phyloP scores from a whole-genome alignment of 1,140 invertebrate genomes.

The Drosophila orena region DNA sequence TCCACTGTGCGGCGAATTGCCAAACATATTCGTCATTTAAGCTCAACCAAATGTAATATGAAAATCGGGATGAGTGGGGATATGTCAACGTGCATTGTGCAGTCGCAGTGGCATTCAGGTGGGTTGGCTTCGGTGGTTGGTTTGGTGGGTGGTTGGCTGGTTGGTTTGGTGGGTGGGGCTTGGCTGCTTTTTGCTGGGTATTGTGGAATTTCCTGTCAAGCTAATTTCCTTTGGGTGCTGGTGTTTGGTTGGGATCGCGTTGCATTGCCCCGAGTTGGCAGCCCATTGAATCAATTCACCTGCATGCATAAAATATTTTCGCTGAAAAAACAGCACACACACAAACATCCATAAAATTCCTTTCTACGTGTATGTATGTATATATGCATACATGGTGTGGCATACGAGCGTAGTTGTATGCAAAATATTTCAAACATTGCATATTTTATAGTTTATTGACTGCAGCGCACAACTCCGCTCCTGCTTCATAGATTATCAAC shows the following conservation, averaged over 20 bases:
- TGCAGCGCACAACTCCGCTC: conserved; percentile 22
- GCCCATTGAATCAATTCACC: conserved; percentile 80
- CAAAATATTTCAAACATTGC: conserved; percentile 79
- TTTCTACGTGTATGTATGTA: no score
- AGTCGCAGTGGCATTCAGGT: neutral
- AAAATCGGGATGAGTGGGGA: no score
- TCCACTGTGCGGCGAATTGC: neutral
- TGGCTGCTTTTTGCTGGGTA: neutral
- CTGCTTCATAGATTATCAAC: conserved; percentile 4
- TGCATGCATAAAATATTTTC: conserved; percentile 79
- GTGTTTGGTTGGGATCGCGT: conserved; percentile 44
- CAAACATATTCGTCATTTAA: neutral
- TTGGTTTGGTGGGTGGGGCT: neutral
- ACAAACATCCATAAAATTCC: neutral
- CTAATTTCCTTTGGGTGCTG: conserved; percentile 81
- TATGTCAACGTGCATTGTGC: neutral
- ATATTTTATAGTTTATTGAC: conserved; percentile 83
- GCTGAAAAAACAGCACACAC: conserved; percentile 9
- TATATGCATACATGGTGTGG: neutral
- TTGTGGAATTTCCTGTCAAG: conserved; percentile 70
- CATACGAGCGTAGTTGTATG: neutral
- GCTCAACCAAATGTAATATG: neutral
- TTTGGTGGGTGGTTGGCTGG: no score
- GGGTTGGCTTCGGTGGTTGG: neutral
- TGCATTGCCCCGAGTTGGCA: conserved; percentile 44